Percentiles rank a stretch among this genome's conserved stretches.
phyloP scores from a whole-genome alignment of 2,888 invertebrate genomes.

The Scrobipalpa costella region DNA sequence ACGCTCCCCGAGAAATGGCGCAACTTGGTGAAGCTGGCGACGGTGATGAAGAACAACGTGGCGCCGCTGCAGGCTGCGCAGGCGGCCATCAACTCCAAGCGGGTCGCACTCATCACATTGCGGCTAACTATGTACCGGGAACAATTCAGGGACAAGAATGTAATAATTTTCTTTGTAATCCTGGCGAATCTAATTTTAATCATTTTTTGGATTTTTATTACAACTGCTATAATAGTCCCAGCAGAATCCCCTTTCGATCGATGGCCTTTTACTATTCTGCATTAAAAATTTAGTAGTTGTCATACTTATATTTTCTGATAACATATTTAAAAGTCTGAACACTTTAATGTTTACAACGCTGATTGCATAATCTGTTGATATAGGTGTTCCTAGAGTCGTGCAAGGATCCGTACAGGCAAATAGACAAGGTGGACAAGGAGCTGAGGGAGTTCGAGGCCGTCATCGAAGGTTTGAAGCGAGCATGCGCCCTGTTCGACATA shows the following conservation, averaged over 20 bases:
- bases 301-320: too few relatives aligned
- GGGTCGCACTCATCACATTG: slow-evolving; percentile 90
- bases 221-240: too few relatives aligned
- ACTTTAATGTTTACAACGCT: background rate
- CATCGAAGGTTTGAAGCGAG: slow-evolving; percentile 84
- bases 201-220: too few relatives aligned
- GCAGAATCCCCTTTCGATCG: too few relatives aligned
- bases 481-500: slow-evolving; percentile 92
- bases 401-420: slow-evolving; percentile 83
- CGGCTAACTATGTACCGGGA: slow-evolving; percentile 89
- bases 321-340: too few relatives aligned
- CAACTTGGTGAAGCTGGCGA: slow-evolving; percentile 90
- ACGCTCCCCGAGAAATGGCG: slow-evolving; percentile 94
- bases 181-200: too few relatives aligned
- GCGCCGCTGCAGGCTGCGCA: slow-evolving; percentile 94
- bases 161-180: slow-evolving; percentile 33
- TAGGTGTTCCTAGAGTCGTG: slow-evolving; percentile 85
- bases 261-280: too few relatives aligned
- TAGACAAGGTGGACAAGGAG: slow-evolving; percentile 86
- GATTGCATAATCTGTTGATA: slow-evolving; percentile 20
- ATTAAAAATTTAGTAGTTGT: too few relatives aligned
- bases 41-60: slow-evolving; percentile 91
- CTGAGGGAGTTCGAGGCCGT: slow-evolving; percentile 85
- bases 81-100: slow-evolving; percentile 91
- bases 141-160: slow-evolving; percentile 83